Conservation (phyloP, 2,113 vertebrate genomes). For the Lophochroa leadbeateri region DNA sequence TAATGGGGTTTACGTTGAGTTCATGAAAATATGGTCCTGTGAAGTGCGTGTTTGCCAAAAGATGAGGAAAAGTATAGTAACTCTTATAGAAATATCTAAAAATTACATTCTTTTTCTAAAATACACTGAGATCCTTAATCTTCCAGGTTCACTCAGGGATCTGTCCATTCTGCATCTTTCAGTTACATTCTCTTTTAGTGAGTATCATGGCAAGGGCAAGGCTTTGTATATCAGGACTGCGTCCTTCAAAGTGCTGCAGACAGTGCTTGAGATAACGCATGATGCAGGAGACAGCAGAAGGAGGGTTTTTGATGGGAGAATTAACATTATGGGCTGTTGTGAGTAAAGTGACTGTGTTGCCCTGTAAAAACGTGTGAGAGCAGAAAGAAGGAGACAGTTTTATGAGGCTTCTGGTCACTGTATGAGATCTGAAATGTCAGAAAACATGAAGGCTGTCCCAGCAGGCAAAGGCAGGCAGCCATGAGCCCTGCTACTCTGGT, state of each 20-base stretch:
- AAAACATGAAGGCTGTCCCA: neutral
- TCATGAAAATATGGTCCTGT: neutral
- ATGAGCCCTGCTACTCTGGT: neutral
- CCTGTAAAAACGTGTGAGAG: neutral
- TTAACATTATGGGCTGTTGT: neutral
- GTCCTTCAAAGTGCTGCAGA: neutral
- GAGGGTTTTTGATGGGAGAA: neutral
- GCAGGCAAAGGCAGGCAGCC: neutral
- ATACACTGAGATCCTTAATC: neutral
- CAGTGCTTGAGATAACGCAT: rapidly evolving
- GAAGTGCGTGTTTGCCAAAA: neutral
- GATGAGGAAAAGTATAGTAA: neutral
- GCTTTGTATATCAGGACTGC: neutral
- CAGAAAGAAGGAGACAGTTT: neutral
- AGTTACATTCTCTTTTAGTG: neutral
- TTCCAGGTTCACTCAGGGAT: neutral
- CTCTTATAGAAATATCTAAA: neutral
- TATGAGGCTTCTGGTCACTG: neutral
- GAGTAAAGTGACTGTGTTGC: neutral
- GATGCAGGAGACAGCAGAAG: neutral
- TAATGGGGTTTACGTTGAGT: neutral
- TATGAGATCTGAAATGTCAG: neutral
- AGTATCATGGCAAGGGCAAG: neutral
- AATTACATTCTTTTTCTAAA: neutral
- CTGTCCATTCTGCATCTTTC: neutral